Evolutionary conservation across 2,113 vertebrate genomes (phyloP), one percentile per base, ranked within the genome.

Genomic region (Coturnix japonica): DNA sequence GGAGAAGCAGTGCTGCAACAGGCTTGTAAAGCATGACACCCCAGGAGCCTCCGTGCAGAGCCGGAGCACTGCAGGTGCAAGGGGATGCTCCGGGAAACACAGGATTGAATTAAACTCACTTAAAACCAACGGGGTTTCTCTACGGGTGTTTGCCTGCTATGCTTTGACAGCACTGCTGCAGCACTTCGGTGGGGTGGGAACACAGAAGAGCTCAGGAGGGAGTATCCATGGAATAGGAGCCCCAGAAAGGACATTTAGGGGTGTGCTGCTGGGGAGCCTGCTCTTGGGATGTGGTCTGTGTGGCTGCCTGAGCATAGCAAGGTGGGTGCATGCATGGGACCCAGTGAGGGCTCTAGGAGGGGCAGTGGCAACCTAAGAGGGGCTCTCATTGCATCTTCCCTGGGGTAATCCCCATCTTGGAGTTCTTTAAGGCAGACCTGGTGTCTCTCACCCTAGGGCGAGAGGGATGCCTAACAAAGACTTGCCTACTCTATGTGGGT

Each of bases 1-100:
- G 23, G 60, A 49, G 41, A 60, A 75, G 13, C 0, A 0, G 70
- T 0, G 0, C 13, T 7, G 54, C 33, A 20, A n/a, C 17, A 1
- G 1, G 18, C 8, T 81, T 13, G 51, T 85, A 30, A 18, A 30
- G 11, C 17, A 21, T 9, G 33, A 30, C 64, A 66, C 64, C 33
- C 67, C 18, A 2, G 44, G 30, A 91, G 22, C 21, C n/a, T 64
- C 22, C 41, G 66, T 26, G 31, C 4, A 0, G 2, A 39, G 41
- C 70, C 3, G 1, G 56, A 6, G 53, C n/a, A 21, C 44, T 0
- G 0, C 73, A 78, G 84, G 71, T 79, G 84, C 70, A 4, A 0
- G 2, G 39, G 39, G 30, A 23, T 12, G 0, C 26, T 71, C 53
- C 37, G 18, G 64, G 20, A 25, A 49, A 19, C 63, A 22, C 10